Percentiles rank a stretch among this genome's conserved stretches.
Conservation (phyloP, 2,113 vertebrate species). For the Planiliza haematocheilus region DNA sequence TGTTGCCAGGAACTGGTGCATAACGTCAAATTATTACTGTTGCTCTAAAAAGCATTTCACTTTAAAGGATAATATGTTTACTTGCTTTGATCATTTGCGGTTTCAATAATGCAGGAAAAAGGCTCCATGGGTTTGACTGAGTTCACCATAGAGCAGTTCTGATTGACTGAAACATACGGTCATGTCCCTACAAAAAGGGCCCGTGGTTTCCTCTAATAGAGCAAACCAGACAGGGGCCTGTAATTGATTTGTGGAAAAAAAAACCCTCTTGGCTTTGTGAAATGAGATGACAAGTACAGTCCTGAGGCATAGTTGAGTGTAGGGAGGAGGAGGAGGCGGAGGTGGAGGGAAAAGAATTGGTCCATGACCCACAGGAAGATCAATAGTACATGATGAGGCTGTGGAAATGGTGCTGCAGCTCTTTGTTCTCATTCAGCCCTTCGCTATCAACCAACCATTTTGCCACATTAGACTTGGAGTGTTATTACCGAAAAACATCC, state of each 20-base stretch:
- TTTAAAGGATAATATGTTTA: not conserved
- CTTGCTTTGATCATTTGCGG: not conserved
- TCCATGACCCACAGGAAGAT: slow-evolving; percentile 44
- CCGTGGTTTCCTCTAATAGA: not conserved
- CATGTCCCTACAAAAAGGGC: not conserved
- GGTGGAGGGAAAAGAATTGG: not conserved
- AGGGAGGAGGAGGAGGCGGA: slow-evolving; percentile 9
- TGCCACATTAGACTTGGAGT: slow-evolving; percentile 19
- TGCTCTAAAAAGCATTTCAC: not conserved
- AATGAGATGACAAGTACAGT: slow-evolving; percentile 57
- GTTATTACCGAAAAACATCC: slow-evolving; percentile 45
- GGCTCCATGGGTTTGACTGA: not conserved
- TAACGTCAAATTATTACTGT: too few relatives aligned
- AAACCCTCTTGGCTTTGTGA: slow-evolving; percentile 32
- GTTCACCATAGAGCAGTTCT: not conserved
- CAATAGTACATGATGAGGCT: slow-evolving; percentile 49
- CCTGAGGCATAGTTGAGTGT: slow-evolving; percentile 7
- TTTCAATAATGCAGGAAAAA: not conserved
- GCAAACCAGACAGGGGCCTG: slow-evolving; percentile 34
- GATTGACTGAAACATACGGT: not conserved
- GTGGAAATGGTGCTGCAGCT: slow-evolving; percentile 43
- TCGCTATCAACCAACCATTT: slow-evolving; percentile 26
- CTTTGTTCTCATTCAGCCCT: slow-evolving; percentile 47
- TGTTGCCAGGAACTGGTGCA: not conserved
- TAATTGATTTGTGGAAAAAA: slow-evolving; percentile 65